Evolutionary conservation across 2,888 invertebrate genomes (phyloP), one percentile per base, ranked within the genome.

Genomic region (Rhamnusium bicolor): DNA sequence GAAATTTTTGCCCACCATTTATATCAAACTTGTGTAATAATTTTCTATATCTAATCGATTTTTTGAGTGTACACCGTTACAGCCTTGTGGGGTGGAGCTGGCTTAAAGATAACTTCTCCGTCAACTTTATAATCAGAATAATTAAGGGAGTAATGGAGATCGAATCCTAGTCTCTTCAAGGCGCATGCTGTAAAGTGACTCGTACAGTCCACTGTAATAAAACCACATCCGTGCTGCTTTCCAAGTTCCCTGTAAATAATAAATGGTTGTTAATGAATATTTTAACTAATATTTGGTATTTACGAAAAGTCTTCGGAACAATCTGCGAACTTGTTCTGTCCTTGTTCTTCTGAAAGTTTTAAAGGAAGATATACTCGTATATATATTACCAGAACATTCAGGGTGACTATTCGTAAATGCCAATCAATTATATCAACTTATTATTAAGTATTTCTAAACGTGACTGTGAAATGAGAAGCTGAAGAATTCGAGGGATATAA

Each of bases 131-230:
- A 93, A 63, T 95, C 93, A 0, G 87, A 87, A 84, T 94, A 96
- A 3, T 90, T 89, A 14, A 93, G 87, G 47, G 90, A 88, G 85
- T 92, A 94, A 63, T 93, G 90, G 83, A 91, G 91, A 46, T 92
- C 91, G 87, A 94, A 95, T 51, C 94, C 94, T 21, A 93, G 87
- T 80, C 92, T 91, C 75, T 92, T 92, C 63, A 94, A 92, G 0
- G 94, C 92, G 84, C 91, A 91, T 0, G 94, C 94, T 1, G 95
- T 94, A 86, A 91, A 95, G 72, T 92, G 91, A 82, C 95, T 95
- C 4, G 94, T 92, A 73, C 95, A 95, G 80, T 95, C 92, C 51
- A 93, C 91, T 24, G 94, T 90, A 72, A 94, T 90, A 6, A 95
- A 87, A 69, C 90, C 89, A 74, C 91, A 90, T 21, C 90, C 90